These are phyloP conservation scores for Telmatherina bonti DNA, from an alignment of 2,797 vertebrate genomes.

Conservation along the genomic window DNA sequence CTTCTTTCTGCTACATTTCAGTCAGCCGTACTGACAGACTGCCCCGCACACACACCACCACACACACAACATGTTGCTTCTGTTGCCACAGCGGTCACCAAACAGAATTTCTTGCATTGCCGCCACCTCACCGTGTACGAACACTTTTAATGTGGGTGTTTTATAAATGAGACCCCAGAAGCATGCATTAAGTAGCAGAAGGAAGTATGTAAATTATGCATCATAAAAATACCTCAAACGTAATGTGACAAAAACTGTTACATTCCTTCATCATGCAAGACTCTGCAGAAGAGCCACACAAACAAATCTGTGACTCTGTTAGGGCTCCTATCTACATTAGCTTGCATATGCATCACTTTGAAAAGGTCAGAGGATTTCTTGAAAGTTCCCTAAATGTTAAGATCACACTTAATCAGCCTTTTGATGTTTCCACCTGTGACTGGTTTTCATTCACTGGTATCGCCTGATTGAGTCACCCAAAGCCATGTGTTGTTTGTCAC, in stretches of 20 bases:
- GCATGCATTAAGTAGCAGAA: neutral
- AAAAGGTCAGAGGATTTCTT: conserved; percentile 28
- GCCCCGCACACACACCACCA: too few relatives aligned
- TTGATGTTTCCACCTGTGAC: neutral
- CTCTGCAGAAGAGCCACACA: neutral
- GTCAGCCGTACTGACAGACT: too few relatives aligned
- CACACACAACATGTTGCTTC: too few relatives aligned
- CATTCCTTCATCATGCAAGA: neutral
- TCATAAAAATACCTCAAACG: neutral
- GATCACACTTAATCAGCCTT: conserved; percentile 18
- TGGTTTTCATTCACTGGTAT: conserved; percentile 12
- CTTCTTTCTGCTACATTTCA: too few relatives aligned
- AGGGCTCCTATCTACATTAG: conserved; percentile 8
- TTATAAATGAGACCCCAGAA: too few relatives aligned
- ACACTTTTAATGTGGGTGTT: too few relatives aligned
- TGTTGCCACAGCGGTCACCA: too few relatives aligned
- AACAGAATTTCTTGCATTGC: too few relatives aligned
- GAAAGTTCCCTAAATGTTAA: conserved; percentile 30
- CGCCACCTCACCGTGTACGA: too few relatives aligned
- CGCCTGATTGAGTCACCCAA: conserved; percentile 20
- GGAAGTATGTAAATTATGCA: neutral
- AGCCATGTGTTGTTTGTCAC: conserved; percentile 38
- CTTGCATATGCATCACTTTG: neutral
- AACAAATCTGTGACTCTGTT: neutral
- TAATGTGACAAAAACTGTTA: neutral